Conservation (phyloP, 2,113 vertebrate genomes). For the Daubentonia madagascariensis region DNA sequence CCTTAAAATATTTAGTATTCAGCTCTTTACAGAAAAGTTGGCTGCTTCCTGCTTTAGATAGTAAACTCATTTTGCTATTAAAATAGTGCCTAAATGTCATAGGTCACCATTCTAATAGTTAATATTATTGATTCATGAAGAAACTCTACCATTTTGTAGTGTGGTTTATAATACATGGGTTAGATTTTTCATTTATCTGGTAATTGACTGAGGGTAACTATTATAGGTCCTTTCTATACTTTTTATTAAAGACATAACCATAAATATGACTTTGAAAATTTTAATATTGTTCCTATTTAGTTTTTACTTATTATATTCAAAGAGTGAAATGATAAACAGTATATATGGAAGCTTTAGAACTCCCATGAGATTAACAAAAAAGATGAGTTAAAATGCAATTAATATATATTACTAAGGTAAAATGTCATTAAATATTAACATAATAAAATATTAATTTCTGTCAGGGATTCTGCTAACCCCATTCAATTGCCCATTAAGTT, state of each 20-base stretch:
- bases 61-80: neutral
- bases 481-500: constrained; percentile 26
- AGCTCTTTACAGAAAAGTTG: neutral
- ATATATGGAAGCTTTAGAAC: neutral
- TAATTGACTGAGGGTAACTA: neutral
- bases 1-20: neutral
- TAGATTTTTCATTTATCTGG: neutral
- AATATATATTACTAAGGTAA: constrained; percentile 10
- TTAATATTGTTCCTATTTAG: neutral
- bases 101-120: neutral
- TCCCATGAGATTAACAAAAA: neutral
- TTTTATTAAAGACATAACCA: neutral
- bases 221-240: neutral
- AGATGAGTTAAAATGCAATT: constrained; percentile 1
- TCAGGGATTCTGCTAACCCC: neutral
- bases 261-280: neutral
- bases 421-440: constrained; percentile 41
- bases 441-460: constrained; percentile 32
- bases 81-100: neutral
- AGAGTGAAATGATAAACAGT: neutral
- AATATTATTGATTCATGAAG: neutral
- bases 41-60: neutral
- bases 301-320: neutral
- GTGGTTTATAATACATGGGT: neutral
- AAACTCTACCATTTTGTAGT: neutral